Conservation (phyloP, 2,113 vertebrate genomes). For the Nycticorax nycticorax region DNA sequence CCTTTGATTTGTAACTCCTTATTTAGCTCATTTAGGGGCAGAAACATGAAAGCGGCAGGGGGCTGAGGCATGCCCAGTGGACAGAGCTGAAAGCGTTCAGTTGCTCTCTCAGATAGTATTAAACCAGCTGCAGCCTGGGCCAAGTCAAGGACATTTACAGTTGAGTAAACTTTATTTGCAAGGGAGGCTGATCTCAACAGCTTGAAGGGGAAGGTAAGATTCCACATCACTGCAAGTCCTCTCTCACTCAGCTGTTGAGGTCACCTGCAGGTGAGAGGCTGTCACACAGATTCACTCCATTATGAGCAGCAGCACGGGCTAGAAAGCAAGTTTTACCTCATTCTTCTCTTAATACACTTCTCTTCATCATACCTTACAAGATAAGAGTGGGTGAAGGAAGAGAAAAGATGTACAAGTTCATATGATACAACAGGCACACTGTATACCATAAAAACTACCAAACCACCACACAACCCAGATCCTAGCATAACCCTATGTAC, state of each 20-base stretch:
- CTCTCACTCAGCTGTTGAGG: slow-evolving; percentile 74
- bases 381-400: slow-evolving; percentile 68
- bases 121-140: slow-evolving; percentile 67
- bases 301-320: slow-evolving; percentile 41
- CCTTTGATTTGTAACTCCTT: slow-evolving; percentile 10
- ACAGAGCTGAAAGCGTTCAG: slow-evolving; percentile 55
- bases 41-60: slow-evolving; percentile 33
- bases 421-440: not conserved
- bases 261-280: slow-evolving; percentile 54
- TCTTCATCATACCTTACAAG: slow-evolving; percentile 91
- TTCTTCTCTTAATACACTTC: slow-evolving; percentile 85
- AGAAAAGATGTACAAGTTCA: slow-evolving; percentile 54
- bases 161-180: slow-evolving; percentile 53
- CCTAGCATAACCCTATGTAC: not conserved
- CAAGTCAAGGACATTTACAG: slow-evolving; percentile 49
- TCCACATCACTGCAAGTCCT: not conserved
- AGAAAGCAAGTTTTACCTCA: slow-evolving; percentile 84
- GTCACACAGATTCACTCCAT: slow-evolving; percentile 40
- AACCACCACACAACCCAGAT: not conserved
- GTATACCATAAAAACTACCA: not conserved
- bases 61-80: slow-evolving; percentile 62
- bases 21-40: slow-evolving; percentile 17
- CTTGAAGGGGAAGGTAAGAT: slow-evolving; percentile 64
- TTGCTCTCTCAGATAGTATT: not conserved
- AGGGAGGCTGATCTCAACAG: slow-evolving; percentile 77